Evolutionary conservation across 2,888 invertebrate genomes (phyloP), one percentile per base, ranked within the genome.

Genomic region (Leptopilina drosophilae): DNA sequence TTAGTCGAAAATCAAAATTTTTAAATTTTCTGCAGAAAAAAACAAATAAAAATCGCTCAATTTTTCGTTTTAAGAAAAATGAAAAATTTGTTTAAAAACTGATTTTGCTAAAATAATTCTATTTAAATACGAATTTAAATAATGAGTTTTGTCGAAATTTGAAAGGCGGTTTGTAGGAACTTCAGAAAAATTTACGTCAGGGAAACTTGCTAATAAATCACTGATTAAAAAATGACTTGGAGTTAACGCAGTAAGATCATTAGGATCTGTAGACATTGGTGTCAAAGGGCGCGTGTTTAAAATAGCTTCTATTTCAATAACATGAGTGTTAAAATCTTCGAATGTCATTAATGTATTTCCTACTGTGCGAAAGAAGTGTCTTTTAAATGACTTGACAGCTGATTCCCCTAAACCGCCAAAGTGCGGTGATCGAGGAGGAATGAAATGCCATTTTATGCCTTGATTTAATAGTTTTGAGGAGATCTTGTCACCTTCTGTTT

Each of bases 351-450:
- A 40, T 20, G 75, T 75, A 12, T 75, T 59, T 42, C 42, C 33
- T n/a, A 62, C 75, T 33, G 53, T 75, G 56, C 75, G 46, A 26
- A 75, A 40, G 20, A 75, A 75, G 12, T 75, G 75, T 5, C 81
- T 76, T 77, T 90, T 90, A 2, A 87, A 84, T 0, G 83, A 79
- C 69, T 89, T 88, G 1, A 89, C 87, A 1, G 82, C 84, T 0
- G 86, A 81, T 73, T 90, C 87, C 87, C 87, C 88, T 1, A 88
- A 64, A 0, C 89, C 88, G 0, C 88, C 88, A 33, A 87, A 86
- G 69, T 88, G 83, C 0, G 87, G 86, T 42, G 42, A 42, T 42
- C 11, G 64, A 0, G 86, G 82, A 0, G 87, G 85, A 64, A 83
- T 86, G 49, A 87, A 88, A 40, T 86, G 78, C 87, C 86, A 88